phyloP scores from a whole-genome alignment of 2,888 invertebrate species.

The Cephonodes hylas region DNA sequence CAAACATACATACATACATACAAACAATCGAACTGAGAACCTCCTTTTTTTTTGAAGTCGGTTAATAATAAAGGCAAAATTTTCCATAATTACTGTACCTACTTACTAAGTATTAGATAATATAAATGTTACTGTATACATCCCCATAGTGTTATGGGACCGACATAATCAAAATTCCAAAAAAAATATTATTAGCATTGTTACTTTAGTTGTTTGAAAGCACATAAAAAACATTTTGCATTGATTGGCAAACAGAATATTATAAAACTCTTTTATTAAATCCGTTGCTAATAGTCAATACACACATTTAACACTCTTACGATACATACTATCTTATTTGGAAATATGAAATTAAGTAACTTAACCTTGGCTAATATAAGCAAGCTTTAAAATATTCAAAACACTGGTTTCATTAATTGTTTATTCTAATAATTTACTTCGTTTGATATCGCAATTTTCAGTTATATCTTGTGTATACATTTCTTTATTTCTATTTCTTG shows the following conservation, averaged over 20 bases:
- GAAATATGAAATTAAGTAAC: conserved; percentile 38
- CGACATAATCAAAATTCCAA: background rate
- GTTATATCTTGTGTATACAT: background rate
- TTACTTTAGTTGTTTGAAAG: too few relatives aligned
- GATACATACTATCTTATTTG: conserved; percentile 31
- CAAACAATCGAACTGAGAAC: too few relatives aligned
- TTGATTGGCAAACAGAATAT: conserved; percentile 23
- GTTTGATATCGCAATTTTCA: background rate
- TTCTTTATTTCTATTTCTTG: background rate
- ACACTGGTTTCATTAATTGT: conserved; percentile 17
- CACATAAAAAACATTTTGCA: background rate
- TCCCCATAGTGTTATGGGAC: too few relatives aligned
- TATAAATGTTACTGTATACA: too few relatives aligned
- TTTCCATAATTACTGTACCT: too few relatives aligned
- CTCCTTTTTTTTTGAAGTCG: too few relatives aligned
- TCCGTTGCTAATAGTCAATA: conserved; percentile 28
- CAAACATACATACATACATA: too few relatives aligned
- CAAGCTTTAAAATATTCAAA: conserved; percentile 26
- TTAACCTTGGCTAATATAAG: conserved; percentile 32
- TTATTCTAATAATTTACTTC: background rate
- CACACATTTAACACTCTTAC: conserved; percentile 24
- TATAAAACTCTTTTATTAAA: background rate
- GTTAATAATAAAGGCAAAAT: too few relatives aligned
- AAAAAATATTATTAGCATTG: background rate
- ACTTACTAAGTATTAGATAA: too few relatives aligned